Evolutionary conservation across 2,888 invertebrate genomes (phyloP), one percentile per base, ranked within the genome.

Genomic region (Xanthia togata): DNA sequence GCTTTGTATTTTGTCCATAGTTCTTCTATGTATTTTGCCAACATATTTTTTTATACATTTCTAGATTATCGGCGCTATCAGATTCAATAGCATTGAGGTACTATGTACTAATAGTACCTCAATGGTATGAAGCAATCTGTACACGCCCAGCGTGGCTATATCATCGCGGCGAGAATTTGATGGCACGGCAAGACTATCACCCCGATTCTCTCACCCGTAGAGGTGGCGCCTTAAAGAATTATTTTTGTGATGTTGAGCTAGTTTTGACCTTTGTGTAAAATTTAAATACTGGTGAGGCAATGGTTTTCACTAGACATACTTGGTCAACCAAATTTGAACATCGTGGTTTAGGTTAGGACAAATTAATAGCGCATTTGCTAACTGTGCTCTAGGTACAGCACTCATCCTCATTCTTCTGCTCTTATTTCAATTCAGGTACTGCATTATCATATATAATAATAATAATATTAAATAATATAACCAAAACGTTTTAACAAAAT

Each of bases 31-130:
- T 53, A 17, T 53, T 68, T n/a, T n/a, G 1, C 23, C 20, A 31
- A 9, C 14, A 4, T 55, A 5, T 73, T 70, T 50, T n/a, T 55
- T n/a, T 11, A 63, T 63, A 23, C 8, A 35, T 71, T 71, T 70
- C n/a, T 69, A 47, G 47, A 38, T 20, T 14, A 17, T 17, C 1
- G 20, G 20, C 50, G 50, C 50, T 3, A 50, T 50, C 6, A 20
- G 23, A 23, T 50, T 50, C 50, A 50, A 23, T 50, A 23, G 47
- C 6, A 50, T 38, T 38, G 38, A 38, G 38, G 38, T 38, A 38
- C 38, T 38, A 38, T 38, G 38, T 38, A 38, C 38, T 38, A 38
- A 5, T 38, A 38, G 38, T 38, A 38, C 38, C 38, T 38, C 38
- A 38, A 4, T 38, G 38, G 38, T 41, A 50, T 23, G 9, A 50